phyloP scores from a whole-genome alignment of 2,113 vertebrate genomes.

The Ardeotis arabs region DNA sequence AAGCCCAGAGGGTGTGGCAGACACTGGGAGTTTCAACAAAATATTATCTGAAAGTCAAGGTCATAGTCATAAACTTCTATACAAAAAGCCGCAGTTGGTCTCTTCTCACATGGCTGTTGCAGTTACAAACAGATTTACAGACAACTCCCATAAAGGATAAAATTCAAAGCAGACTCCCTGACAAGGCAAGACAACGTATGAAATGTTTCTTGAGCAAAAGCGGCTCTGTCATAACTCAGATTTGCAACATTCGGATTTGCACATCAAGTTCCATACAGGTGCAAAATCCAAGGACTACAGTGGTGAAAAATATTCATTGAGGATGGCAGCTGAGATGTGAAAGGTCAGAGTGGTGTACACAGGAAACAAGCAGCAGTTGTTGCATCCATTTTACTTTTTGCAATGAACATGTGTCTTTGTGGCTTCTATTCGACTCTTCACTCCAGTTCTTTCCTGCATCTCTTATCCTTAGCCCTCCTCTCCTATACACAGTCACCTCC shows the following conservation, averaged over 20 bases:
- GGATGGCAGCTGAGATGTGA: neutral
- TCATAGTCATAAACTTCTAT: neutral
- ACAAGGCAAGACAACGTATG: neutral
- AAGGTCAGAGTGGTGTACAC: neutral
- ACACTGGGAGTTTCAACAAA: neutral
- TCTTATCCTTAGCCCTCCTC: neutral
- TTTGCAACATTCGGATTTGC: neutral
- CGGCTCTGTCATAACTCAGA: neutral
- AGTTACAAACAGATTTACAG: neutral
- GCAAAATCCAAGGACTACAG: neutral
- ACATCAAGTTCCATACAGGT: neutral
- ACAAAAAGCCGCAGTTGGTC: neutral
- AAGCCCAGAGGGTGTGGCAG: neutral
- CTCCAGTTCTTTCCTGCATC: neutral
- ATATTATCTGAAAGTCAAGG: neutral
- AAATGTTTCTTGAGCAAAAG: neutral
- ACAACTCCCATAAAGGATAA: neutral
- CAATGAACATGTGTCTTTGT: neutral
- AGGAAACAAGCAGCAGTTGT: neutral
- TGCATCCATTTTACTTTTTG: neutral
- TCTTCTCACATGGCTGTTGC: neutral
- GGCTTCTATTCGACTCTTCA: neutral
- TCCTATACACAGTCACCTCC: neutral
- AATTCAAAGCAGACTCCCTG: neutral
- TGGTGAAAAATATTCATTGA: neutral